phyloP scores from a whole-genome alignment of 2,113 vertebrate species.

The Tapirus terrestris region DNA sequence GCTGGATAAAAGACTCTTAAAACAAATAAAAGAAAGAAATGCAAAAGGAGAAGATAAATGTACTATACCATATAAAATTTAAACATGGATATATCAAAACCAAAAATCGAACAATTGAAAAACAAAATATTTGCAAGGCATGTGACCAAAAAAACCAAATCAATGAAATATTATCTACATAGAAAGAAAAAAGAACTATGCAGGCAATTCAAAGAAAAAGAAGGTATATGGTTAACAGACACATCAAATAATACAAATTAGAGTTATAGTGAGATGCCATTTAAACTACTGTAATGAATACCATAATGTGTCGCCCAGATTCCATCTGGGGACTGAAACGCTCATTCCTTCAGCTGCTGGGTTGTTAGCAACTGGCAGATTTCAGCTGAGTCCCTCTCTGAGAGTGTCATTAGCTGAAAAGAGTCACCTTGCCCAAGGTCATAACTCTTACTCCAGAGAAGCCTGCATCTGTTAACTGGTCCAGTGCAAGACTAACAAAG shows the following conservation, averaged over 20 bases:
- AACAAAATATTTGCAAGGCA: background rate
- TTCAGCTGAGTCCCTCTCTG: background rate
- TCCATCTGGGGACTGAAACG: background rate
- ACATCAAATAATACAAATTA: background rate
- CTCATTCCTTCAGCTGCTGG: background rate
- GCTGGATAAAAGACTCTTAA: background rate
- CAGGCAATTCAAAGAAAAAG: background rate
- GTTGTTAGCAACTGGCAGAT: background rate
- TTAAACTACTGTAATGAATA: background rate
- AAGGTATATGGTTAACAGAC: background rate
- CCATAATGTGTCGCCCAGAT: background rate
- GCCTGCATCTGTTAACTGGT: background rate
- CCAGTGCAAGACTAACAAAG: background rate
- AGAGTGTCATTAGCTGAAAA: background rate
- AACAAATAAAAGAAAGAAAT: background rate
- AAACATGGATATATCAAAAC: background rate
- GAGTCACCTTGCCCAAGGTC: background rate
- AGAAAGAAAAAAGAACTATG: background rate
- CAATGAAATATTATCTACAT: background rate
- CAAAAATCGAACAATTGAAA: background rate
- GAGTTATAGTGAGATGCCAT: background rate
- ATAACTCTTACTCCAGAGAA: background rate
- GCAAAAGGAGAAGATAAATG: background rate
- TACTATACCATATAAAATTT: background rate
- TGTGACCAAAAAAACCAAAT: background rate